Evolutionary conservation across 2,797 vertebrate species (phyloP).

Genomic region (Molossus alvarezi): DNA sequence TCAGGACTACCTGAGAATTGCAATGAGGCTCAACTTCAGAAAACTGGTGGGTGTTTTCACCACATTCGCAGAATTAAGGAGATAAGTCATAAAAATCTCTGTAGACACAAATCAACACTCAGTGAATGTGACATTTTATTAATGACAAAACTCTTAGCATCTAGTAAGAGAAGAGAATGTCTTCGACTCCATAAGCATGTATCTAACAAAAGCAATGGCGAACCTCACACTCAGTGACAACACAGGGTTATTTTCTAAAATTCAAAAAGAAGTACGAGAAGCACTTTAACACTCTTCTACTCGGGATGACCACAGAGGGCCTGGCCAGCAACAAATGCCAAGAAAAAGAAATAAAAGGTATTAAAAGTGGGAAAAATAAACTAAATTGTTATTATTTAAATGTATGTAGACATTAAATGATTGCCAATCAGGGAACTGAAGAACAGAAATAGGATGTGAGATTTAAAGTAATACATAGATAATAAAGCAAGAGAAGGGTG

Average conservation of each 20-base stretch:
- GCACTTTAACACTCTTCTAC: neutral
- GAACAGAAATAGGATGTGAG: neutral
- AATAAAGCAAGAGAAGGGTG: neutral
- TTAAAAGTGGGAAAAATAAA: neutral
- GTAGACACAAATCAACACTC: neutral
- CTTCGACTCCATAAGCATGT: neutral
- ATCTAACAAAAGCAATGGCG: neutral
- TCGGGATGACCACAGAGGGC: neutral
- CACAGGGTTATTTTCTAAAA: neutral
- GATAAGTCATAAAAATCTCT: neutral
- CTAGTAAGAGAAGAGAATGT: neutral
- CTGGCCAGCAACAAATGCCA: neutral
- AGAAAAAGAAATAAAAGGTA: neutral
- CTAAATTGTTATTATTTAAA: neutral
- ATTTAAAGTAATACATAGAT: neutral
- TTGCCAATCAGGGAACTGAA: neutral
- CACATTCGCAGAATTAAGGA: neutral
- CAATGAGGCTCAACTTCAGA: neutral
- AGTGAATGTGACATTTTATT: neutral
- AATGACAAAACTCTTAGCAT: neutral
- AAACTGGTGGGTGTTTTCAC: neutral
- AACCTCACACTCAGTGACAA: neutral
- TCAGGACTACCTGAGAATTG: neutral
- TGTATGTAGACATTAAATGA: neutral
- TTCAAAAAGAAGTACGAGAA: neutral